Evolutionary conservation across 2,797 vertebrate species (phyloP).

Genomic region (Botia kubotai): DNA sequence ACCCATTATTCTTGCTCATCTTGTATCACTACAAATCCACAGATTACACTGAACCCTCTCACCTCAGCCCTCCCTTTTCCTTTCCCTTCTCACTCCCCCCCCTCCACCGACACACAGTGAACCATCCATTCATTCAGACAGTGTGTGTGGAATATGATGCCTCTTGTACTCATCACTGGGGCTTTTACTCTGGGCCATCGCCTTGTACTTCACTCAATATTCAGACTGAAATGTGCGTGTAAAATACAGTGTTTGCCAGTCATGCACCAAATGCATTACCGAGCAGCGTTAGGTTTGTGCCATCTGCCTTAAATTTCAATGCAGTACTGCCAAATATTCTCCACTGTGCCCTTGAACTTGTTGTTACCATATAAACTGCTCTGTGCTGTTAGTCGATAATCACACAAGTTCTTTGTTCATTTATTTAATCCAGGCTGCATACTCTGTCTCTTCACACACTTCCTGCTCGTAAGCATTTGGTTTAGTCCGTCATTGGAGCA

Average conservation of each 20-base stretch:
- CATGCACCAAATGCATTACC: neutral
- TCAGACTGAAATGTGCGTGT: slow-evolving; percentile 31
- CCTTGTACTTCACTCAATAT: slow-evolving; percentile 37
- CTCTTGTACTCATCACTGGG: slow-evolving; percentile 38
- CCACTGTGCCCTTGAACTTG: slow-evolving; percentile 32
- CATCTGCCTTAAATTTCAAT: slow-evolving; percentile 39
- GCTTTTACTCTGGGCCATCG: slow-evolving; percentile 43
- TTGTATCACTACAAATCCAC: slow-evolving; percentile 17
- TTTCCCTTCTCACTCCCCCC: slow-evolving; percentile 9
- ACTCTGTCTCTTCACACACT: neutral
- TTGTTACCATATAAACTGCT: neutral
- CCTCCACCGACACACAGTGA: neutral
- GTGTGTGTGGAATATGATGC: slow-evolving; percentile 49
- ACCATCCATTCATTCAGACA: slow-evolving; percentile 47
- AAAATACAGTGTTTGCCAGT: slow-evolving; percentile 14
- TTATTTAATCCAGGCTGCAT: slow-evolving; percentile 5
- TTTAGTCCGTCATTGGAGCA: slow-evolving; percentile 10
- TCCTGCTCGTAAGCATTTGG: neutral
- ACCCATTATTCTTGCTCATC: slow-evolving; percentile 5
- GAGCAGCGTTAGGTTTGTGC: slow-evolving; percentile 13
- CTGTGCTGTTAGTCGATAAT: slow-evolving; percentile 30
- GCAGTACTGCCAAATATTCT: slow-evolving; percentile 19
- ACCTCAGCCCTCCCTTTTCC: slow-evolving; percentile 34
- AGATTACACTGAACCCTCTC: slow-evolving; percentile 39
- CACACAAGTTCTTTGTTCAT: slow-evolving; percentile 23